Evolutionary conservation across 2,888 invertebrate species (phyloP).

Genomic region (Sinodicranocentrus sp.): DNA sequence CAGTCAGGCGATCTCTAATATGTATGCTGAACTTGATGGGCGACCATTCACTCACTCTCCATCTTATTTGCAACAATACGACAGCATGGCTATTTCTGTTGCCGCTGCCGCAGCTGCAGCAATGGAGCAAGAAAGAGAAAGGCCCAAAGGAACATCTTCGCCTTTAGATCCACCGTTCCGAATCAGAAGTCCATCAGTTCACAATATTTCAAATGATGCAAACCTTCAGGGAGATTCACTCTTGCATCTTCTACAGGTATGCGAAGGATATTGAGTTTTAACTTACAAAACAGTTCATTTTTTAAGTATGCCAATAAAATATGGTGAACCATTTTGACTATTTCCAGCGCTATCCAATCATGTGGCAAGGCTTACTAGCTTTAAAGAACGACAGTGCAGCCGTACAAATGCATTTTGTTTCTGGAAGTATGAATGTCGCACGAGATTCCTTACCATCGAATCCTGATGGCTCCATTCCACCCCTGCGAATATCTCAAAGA

Average conservation of each 20-base stretch:
- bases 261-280: no score
- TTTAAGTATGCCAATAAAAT: no score
- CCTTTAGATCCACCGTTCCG: conserved; percentile 44
- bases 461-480: conserved; percentile 90
- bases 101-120: conserved; percentile 67
- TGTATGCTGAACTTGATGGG: conserved; percentile 70
- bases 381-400: conserved; percentile 98
- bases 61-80: conserved; percentile 47
- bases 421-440: conserved; percentile 94
- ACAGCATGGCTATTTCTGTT: conserved; percentile 49
- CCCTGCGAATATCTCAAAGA: conserved; percentile 95
- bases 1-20: conserved; percentile 74
- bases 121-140: conserved; percentile 62
- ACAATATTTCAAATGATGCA: conserved; percentile 77
- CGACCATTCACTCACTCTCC: conserved; percentile 66
- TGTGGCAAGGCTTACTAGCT: conserved; percentile 98
- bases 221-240: conserved; percentile 88
- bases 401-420: conserved; percentile 99
- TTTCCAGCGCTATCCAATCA: conserved; percentile 93
- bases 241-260: conserved; percentile 86
- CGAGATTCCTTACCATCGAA: conserved; percentile 91
- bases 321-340: conserved; percentile 67
- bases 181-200: conserved; percentile 81
- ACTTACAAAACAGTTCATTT: no score
- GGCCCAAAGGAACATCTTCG: conserved; percentile 64